Conservation (phyloP, 2,113 vertebrate genomes). For the Hoplias malabaricus region DNA sequence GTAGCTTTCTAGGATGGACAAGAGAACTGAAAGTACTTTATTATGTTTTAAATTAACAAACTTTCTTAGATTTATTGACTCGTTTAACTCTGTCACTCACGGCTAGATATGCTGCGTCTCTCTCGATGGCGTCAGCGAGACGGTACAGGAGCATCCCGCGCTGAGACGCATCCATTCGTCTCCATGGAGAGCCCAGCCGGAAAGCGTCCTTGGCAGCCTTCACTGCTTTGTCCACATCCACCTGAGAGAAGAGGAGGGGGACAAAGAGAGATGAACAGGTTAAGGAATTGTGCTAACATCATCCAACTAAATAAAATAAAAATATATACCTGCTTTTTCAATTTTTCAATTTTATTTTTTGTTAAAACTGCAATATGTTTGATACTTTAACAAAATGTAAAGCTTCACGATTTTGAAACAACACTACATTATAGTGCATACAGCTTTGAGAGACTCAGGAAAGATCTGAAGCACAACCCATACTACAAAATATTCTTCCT, state of each 20-base stretch:
- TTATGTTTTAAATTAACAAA: background rate
- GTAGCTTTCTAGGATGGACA: background rate
- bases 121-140: conserved; percentile 88
- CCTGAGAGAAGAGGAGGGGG: conserved; percentile 67
- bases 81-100: conserved; percentile 71
- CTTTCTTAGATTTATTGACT: too few relatives aligned
- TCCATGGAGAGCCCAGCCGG: conserved; percentile 89
- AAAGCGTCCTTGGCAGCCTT: conserved; percentile 87
- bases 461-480: too few relatives aligned
- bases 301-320: background rate
- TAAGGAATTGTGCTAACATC: background rate
- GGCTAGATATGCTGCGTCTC: conserved; percentile 87
- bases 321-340: background rate
- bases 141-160: conserved; percentile 83
- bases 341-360: background rate
- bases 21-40: background rate
- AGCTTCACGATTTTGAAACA: too few relatives aligned
- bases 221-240: conserved; percentile 90
- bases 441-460: too few relatives aligned
- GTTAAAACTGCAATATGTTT: too few relatives aligned
- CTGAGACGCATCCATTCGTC: conserved; percentile 88
- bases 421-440: too few relatives aligned
- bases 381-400: too few relatives aligned
- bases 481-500: too few relatives aligned
- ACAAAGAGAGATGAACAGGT: too few relatives aligned